Evolutionary conservation across 2,888 invertebrate species (phyloP).

Genomic region (Athalia cordata): DNA sequence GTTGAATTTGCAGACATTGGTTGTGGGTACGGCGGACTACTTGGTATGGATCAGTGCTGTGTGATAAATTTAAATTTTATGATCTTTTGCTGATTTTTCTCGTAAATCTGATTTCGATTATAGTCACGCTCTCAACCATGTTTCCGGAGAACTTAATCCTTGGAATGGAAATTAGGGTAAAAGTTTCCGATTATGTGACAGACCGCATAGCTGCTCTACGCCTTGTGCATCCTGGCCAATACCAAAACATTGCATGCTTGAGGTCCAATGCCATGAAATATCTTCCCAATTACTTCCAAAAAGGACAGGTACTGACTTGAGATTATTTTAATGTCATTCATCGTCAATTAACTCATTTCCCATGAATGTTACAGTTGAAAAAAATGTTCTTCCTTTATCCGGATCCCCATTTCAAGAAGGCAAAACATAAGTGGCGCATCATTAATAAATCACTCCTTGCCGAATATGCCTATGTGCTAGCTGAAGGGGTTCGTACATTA

Average conservation of each 20-base stretch:
- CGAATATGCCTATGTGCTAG: slow-evolving; percentile 97
- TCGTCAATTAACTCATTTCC: slow-evolving; percentile 12
- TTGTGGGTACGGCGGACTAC: slow-evolving; percentile 97
- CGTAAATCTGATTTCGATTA: slow-evolving; percentile 57
- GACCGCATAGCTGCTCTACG: slow-evolving; percentile 94
- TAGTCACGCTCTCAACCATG: slow-evolving; percentile 92
- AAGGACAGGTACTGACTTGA: slow-evolving; percentile 85
- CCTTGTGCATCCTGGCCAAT: slow-evolving; percentile 83
- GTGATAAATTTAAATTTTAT: not conserved
- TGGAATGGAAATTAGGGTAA: slow-evolving; percentile 98
- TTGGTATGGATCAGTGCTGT: slow-evolving; percentile 76
- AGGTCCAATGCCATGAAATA: slow-evolving; percentile 99
- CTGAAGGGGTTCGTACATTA: slow-evolving; percentile 81
- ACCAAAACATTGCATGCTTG: slow-evolving; percentile 95
- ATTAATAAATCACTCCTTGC: slow-evolving; percentile 94
- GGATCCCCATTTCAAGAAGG: slow-evolving; percentile 99
- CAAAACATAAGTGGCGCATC: slow-evolving; percentile 99
- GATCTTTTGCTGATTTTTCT: too few relatives aligned
- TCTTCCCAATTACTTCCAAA: slow-evolving; percentile 96
- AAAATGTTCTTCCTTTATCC: slow-evolving; percentile 99
- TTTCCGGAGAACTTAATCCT: slow-evolving; percentile 92
- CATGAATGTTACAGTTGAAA: slow-evolving; percentile 79
- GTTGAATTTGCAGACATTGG: slow-evolving; percentile 98
- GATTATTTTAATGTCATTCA: slow-evolving; percentile 15
- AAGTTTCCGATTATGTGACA: slow-evolving; percentile 98